These are phyloP conservation scores for Eubucco bourcierii DNA, from an alignment of 2,113 vertebrate genomes.

Conservation along the genomic window DNA sequence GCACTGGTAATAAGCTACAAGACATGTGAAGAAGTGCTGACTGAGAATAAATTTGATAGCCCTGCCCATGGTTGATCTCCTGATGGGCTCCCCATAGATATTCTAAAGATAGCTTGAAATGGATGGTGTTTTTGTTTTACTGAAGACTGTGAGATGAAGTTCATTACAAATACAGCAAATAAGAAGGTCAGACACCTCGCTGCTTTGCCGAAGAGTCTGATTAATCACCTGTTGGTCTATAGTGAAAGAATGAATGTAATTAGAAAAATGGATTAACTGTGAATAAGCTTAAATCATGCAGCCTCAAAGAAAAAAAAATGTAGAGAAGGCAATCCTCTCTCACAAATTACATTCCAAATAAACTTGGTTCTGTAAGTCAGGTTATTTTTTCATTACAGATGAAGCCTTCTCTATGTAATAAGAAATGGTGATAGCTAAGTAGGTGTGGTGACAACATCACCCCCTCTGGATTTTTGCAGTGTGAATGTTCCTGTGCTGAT, in stretches of 20 bases:
- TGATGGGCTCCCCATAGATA: background rate
- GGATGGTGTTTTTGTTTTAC: background rate
- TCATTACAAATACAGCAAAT: background rate
- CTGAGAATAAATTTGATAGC: background rate
- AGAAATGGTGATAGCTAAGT: background rate
- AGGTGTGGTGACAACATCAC: background rate
- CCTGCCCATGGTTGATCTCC: background rate
- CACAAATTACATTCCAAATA: background rate
- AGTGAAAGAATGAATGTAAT: slow-evolving; percentile 45
- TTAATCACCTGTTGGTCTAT: slow-evolving; percentile 51
- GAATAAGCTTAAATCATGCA: background rate
- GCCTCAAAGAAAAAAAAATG: background rate
- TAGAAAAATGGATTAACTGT: slow-evolving; percentile 49
- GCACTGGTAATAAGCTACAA: background rate
- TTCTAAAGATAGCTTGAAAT: background rate
- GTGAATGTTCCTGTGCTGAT: background rate
- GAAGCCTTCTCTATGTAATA: background rate
- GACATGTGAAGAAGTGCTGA: background rate
- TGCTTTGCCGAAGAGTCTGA: slow-evolving; percentile 7
- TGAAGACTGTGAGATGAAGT: slow-evolving; percentile 1
- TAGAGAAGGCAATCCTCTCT: background rate
- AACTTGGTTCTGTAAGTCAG: background rate
- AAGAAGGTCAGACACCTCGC: slow-evolving; percentile 25
- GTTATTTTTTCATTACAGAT: background rate
- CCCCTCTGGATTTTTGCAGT: background rate